phyloP scores from a whole-genome alignment of 2,797 vertebrate genomes.

The Sebastiscus tertius region DNA sequence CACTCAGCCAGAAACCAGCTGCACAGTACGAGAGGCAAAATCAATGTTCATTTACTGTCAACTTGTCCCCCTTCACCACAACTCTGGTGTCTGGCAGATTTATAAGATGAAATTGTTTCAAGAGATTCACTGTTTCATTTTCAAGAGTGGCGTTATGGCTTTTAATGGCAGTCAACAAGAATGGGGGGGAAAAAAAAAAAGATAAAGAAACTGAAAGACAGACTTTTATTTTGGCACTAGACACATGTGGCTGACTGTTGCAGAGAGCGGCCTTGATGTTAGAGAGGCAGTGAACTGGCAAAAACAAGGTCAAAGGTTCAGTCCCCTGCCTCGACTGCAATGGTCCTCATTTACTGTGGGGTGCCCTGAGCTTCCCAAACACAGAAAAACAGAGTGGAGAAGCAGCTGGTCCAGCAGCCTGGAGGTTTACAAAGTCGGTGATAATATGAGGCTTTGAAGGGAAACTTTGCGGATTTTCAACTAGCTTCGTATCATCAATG shows the following conservation, averaged over 20 bases:
- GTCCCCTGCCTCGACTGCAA: neutral
- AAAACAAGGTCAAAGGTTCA: conserved; percentile 37
- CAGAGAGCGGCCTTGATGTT: neutral
- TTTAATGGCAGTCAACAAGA: conserved; percentile 35
- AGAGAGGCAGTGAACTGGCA: conserved; percentile 29
- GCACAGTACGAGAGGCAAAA: conserved; percentile 59
- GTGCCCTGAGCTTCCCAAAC: conserved; percentile 9
- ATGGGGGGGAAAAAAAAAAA: neutral
- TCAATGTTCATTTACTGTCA: conserved; percentile 78
- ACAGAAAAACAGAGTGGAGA: neutral
- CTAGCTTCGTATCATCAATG: no score
- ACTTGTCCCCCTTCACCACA: conserved; percentile 49
- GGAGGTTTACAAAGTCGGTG: neutral
- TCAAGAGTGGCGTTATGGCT: conserved; percentile 34
- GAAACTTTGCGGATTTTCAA: neutral
- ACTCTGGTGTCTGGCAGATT: conserved; percentile 46
- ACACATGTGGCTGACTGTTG: conserved; percentile 2
- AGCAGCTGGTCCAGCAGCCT: neutral
- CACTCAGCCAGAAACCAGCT: conserved; percentile 69
- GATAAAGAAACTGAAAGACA: conserved; percentile 16
- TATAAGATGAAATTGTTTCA: conserved; percentile 62
- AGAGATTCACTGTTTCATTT: conserved; percentile 56
- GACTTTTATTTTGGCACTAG: conserved; percentile 8
- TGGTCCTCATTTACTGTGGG: conserved; percentile 36
- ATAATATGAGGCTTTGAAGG: neutral